Conservation (phyloP, 1,140 invertebrate species). For the Conopomorpha cramerella region DNA sequence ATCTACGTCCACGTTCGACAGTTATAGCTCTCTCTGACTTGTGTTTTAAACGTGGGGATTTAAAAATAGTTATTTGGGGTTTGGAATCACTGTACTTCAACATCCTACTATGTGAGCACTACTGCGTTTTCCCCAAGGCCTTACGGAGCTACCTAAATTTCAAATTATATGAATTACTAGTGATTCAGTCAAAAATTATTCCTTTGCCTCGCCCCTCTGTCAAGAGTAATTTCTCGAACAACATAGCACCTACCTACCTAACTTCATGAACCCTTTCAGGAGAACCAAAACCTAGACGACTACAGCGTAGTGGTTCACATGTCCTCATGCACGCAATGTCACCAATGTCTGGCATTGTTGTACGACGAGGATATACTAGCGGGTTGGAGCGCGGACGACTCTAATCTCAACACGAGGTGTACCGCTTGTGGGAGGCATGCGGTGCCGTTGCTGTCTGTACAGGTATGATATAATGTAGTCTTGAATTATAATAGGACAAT, state of each 20-base stretch:
- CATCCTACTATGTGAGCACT: too few relatives aligned
- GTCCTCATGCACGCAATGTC: slow-evolving; percentile 76
- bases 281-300: slow-evolving; percentile 10
- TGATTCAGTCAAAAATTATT: too few relatives aligned
- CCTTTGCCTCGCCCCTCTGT: not conserved
- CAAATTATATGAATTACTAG: too few relatives aligned
- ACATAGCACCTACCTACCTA: not conserved
- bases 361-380: slow-evolving; percentile 99
- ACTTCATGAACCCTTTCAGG: slow-evolving; percentile 10
- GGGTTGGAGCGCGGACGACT: slow-evolving; percentile 97
- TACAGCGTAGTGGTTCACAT: slow-evolving; percentile 58
- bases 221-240: too few relatives aligned
- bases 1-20: too few relatives aligned
- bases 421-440: slow-evolving; percentile 83
- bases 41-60: too few relatives aligned
- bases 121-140: too few relatives aligned
- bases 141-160: not conserved
- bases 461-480: slow-evolving; percentile 16
- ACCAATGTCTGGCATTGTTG: slow-evolving; percentile 85
- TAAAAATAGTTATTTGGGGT: too few relatives aligned
- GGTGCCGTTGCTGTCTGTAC: slow-evolving; percentile 76
- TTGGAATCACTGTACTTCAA: too few relatives aligned
- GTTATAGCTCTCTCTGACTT: too few relatives aligned
- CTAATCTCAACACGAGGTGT: slow-evolving; percentile 94
- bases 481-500: too few relatives aligned